A percentile compares a stretch with the other conserved stretches of the same genome.
phyloP scores from a whole-genome alignment of 1,140 invertebrate species.

The Antheraea pernyi region DNA sequence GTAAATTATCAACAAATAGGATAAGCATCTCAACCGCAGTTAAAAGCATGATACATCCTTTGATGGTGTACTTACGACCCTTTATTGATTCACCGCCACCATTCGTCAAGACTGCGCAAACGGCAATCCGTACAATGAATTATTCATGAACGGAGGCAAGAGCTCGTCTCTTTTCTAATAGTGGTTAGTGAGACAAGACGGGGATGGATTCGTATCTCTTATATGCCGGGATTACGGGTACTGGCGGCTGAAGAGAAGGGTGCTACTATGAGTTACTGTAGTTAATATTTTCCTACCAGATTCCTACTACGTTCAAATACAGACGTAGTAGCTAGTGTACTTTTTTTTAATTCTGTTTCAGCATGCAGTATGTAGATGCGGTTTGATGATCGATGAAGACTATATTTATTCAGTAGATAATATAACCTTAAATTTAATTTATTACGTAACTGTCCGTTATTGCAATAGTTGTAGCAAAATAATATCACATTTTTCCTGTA shows the following conservation, averaged over 20 bases:
- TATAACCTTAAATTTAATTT: no score
- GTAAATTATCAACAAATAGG: not conserved
- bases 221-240: constrained; percentile 29
- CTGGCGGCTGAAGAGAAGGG: not conserved
- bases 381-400: no score
- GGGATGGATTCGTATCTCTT: constrained; percentile 19
- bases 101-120: constrained; percentile 41
- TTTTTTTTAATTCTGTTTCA: no score
- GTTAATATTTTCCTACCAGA: not conserved
- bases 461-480: no score
- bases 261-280: not conserved
- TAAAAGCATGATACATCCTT: constrained; percentile 22
- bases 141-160: constrained; percentile 36
- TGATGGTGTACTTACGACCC: constrained; percentile 29
- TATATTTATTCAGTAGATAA: no score
- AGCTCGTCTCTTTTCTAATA: constrained; percentile 38
- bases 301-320: no score
- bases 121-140: constrained; percentile 41
- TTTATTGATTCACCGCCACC: constrained; percentile 39
- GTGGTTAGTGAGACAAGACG: constrained; percentile 39
- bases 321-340: no score
- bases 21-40: not conserved
- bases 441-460: no score
- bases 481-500: no score
- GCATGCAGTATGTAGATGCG: no score